Evolutionary conservation across 2,113 vertebrate species (phyloP).

Genomic region (Plotosus lineatus): DNA sequence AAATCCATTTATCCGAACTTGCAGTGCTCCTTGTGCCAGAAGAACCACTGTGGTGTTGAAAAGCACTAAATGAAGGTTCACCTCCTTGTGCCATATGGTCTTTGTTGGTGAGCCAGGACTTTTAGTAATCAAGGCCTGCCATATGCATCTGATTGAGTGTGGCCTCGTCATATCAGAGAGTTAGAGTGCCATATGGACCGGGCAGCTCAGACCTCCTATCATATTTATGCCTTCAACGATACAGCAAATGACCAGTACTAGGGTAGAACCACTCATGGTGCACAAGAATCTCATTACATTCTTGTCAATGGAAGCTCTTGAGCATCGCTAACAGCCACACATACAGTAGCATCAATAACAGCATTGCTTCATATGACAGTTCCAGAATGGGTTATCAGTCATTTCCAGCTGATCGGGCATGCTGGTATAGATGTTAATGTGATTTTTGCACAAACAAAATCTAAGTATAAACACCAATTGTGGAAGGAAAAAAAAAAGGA

Average conservation of each 20-base stretch:
- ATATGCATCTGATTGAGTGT: conserved; percentile 76
- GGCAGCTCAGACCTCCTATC: conserved; percentile 66
- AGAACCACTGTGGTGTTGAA: conserved; percentile 73
- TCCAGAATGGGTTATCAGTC: conserved; percentile 78
- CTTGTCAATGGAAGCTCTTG: conserved; percentile 78
- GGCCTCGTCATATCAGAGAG: conserved; percentile 67
- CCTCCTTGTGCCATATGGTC: conserved; percentile 73
- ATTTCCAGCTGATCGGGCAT: conserved; percentile 74
- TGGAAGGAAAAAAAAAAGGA: conserved; percentile 10
- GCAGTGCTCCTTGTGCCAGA: conserved; percentile 62
- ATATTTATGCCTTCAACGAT: conserved; percentile 61
- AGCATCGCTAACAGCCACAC: conserved; percentile 73
- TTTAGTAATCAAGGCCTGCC: conserved; percentile 71
- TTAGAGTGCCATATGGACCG: conserved; percentile 71
- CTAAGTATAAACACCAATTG: conserved; percentile 51
- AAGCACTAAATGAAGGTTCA: conserved; percentile 71
- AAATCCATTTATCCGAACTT: conserved; percentile 58
- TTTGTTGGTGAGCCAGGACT: conserved; percentile 70
- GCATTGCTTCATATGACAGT: conserved; percentile 74
- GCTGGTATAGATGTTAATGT: conserved; percentile 56
- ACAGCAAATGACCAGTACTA: conserved; percentile 58
- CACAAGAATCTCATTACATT: conserved; percentile 74
- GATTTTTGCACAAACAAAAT: conserved; percentile 56
- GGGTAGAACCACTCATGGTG: conserved; percentile 49
- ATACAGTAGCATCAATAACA: conserved; percentile 73